These are phyloP conservation scores for Hapalemur alaotrensis DNA, from an alignment of 2,797 vertebrate species.

Conservation along the genomic window DNA sequence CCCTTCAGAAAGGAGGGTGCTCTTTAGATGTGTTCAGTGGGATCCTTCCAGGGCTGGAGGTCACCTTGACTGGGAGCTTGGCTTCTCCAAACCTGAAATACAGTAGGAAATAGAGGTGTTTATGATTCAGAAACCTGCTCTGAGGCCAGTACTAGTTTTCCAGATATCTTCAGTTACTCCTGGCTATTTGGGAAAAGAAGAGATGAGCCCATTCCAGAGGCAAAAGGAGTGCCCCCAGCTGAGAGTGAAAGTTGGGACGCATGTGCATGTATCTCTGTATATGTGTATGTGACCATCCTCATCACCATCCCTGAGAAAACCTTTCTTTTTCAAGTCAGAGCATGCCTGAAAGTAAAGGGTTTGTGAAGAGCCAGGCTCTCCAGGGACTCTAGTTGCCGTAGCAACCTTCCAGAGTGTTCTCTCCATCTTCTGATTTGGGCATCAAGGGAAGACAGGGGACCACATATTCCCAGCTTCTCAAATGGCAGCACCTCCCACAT, in stretches of 20 bases:
- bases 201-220: background rate
- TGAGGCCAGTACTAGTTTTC: background rate
- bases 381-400: conserved; percentile 91
- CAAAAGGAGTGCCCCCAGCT: background rate
- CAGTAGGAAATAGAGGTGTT: background rate
- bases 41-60: background rate
- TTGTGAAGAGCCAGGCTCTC: conserved; percentile 75
- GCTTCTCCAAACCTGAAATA: background rate
- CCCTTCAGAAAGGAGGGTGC: background rate
- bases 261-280: background rate
- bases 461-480: conserved; percentile 23
- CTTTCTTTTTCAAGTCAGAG: conserved; percentile 79
- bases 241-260: background rate
- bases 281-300: background rate
- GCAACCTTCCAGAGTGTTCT: conserved; percentile 92
- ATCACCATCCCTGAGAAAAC: background rate
- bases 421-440: conserved; percentile 77
- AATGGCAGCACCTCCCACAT: background rate
- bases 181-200: background rate
- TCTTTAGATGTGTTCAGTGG: background rate
- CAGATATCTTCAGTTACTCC: rapidly evolving
- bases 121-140: background rate
- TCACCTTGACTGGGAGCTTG: background rate
- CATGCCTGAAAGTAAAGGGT: conserved; percentile 81
- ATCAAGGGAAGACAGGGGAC: background rate